These are phyloP conservation scores for Melipona bicolor DNA, from an alignment of 2,888 invertebrate species.

Conservation along the genomic window DNA sequence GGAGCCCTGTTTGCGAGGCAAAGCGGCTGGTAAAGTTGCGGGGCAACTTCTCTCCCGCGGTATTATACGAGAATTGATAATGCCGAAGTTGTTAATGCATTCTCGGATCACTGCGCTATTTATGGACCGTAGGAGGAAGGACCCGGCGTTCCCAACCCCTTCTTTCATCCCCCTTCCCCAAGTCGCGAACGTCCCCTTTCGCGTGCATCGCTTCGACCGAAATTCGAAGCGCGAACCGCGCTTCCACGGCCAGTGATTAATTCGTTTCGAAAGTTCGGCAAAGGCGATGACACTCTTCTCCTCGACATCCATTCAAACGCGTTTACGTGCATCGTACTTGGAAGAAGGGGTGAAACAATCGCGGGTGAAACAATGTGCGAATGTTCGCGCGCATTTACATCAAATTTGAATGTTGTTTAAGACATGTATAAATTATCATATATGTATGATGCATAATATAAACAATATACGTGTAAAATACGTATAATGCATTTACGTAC, in stretches of 20 bases:
- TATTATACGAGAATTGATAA: slow-evolving; percentile 80
- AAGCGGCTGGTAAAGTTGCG: slow-evolving; percentile 74
- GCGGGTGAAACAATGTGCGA: neutral
- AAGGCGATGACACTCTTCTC: slow-evolving; percentile 29
- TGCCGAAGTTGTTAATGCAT: slow-evolving; percentile 81
- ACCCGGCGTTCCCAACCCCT: slow-evolving; percentile 24
- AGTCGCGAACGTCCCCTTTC: slow-evolving; percentile 29
- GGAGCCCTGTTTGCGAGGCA: slow-evolving; percentile 55
- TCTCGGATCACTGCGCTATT: slow-evolving; percentile 78
- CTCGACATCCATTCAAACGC: neutral
- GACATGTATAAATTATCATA: neutral
- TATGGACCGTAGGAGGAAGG: slow-evolving; percentile 66
- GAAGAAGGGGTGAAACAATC: neutral
- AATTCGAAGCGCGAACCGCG: slow-evolving; percentile 54
- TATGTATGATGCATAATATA: neutral
- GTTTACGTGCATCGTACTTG: neutral
- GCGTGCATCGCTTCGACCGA: slow-evolving; percentile 29
- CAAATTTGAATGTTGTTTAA: neutral
- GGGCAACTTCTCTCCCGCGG: slow-evolving; percentile 69
- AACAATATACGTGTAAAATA: too few relatives aligned
- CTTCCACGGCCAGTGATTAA: slow-evolving; percentile 63
- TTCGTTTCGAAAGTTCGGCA: slow-evolving; percentile 64
- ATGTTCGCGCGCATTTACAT: neutral
- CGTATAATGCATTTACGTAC: too few relatives aligned
- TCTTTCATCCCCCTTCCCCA: slow-evolving; percentile 9